phyloP scores from a whole-genome alignment of 2,113 vertebrate species.

The Pedetes capensis region DNA sequence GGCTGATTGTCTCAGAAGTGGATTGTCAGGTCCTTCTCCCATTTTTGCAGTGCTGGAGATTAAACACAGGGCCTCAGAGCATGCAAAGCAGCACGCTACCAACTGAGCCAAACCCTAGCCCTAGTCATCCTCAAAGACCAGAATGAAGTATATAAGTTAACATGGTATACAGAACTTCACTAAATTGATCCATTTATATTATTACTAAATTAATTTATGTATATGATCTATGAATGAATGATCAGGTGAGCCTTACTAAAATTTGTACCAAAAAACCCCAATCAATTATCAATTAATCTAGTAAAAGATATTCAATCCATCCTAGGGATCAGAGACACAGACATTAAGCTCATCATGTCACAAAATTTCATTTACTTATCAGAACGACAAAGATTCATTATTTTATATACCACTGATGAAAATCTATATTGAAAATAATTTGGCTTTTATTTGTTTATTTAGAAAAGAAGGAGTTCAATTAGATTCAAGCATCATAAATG shows the following conservation, averaged over 20 bases:
- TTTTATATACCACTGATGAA: not conserved
- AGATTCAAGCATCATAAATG: not conserved
- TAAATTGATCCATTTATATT: not conserved
- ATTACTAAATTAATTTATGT: not conserved
- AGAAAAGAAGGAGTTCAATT: not conserved
- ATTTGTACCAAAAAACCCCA: not conserved
- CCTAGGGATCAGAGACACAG: not conserved
- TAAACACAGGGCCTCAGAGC: too few relatives aligned
- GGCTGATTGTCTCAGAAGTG: too few relatives aligned
- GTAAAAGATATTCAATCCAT: not conserved
- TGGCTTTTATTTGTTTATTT: not conserved
- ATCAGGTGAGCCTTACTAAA: not conserved
- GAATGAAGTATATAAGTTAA: not conserved
- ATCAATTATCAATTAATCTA: not conserved
- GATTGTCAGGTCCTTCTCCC: too few relatives aligned
- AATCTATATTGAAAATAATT: constrained; percentile 22
- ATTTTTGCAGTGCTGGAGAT: too few relatives aligned
- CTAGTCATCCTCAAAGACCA: not conserved
- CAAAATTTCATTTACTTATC: constrained; percentile 3
- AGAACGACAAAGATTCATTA: not conserved
- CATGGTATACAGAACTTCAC: not conserved
- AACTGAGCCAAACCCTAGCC: too few relatives aligned
- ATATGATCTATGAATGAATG: not conserved
- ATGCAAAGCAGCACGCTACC: too few relatives aligned
- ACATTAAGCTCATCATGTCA: not conserved